Evolutionary conservation across 2,797 vertebrate species (phyloP), one percentile per base, ranked within the genome.

Genomic region (Syngnathus rostellatus): DNA sequence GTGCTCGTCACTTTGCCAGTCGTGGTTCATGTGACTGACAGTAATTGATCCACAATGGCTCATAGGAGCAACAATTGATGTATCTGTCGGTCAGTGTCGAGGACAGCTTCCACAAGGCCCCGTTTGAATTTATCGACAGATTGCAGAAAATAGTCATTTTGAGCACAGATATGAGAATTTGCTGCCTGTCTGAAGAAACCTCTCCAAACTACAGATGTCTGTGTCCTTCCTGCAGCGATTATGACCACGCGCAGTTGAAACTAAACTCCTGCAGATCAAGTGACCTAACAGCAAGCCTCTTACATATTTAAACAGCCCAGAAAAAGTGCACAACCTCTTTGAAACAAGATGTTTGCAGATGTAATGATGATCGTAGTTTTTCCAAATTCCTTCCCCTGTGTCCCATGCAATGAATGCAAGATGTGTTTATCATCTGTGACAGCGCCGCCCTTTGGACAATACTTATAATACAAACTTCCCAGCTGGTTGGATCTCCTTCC

Each of bases 11-110:
- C 46, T 14, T n/a, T 64, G 19, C 21, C 48, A 66, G 59, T 58
- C 39, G 62, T 78, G 64, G 17, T n/a, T 75, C 63, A 59, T 69
- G 21, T 50, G 46, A 73, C 68, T 73, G 74, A 69, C 80, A 76
- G 62, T 81, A 67, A 77, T 78, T 64, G 68, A 62, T 71, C 63
- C 12, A 54, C 66, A 62, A 68, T 50, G 45, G 39, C 60, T 53
- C 50, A 62, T 43, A 55, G 60, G 41, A 57, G 40, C 73, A 73
- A 70, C 73, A 70, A 63, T 66, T 62, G 70, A 84, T 86, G 82
- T 82, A 85, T 85, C 76, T 82, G 84, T 86, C 85, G 84, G 69
- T 87, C 85, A 89, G 84, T 85, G 73, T 84, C 75, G 82, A 74
- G 69, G 81, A 82, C 73, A 60, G 75, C 68, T 75, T 76, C 69